phyloP scores from a whole-genome alignment of 2,113 vertebrate species.

The Myxocyprinus asiaticus region DNA sequence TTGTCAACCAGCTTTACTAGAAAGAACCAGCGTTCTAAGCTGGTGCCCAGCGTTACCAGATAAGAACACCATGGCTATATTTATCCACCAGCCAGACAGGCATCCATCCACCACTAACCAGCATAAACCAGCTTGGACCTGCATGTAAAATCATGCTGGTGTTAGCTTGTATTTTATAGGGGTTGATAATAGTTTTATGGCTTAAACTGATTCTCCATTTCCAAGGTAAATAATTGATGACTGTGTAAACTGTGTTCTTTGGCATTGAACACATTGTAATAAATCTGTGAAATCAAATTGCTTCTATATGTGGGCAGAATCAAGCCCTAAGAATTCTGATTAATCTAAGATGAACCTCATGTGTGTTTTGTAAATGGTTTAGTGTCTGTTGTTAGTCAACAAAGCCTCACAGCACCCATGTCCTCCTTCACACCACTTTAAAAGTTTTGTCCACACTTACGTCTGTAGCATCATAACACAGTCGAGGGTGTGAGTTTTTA shows the following conservation, averaged over 20 bases:
- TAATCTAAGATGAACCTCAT: conserved; percentile 24
- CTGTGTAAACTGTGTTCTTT: background rate
- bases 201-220: background rate
- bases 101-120: background rate
- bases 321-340: background rate
- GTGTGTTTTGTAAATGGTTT: conserved; percentile 67
- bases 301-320: background rate
- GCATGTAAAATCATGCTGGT: background rate
- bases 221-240: background rate
- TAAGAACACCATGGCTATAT: background rate
- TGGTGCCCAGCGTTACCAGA: background rate
- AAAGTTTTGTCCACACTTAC: background rate
- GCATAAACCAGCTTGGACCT: background rate
- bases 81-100: background rate
- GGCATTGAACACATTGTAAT: background rate
- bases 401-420: background rate
- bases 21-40: background rate
- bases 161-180: too few relatives aligned
- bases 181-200: background rate
- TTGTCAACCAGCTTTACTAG: background rate
- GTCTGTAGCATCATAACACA: too few relatives aligned
- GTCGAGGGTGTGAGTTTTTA: too few relatives aligned
- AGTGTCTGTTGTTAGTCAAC: conserved; percentile 62
- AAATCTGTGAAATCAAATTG: background rate
- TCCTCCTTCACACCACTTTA: conserved; percentile 26